Evolutionary conservation across 1,140 invertebrate genomes (phyloP).

Genomic region (Augochlora pura): DNA sequence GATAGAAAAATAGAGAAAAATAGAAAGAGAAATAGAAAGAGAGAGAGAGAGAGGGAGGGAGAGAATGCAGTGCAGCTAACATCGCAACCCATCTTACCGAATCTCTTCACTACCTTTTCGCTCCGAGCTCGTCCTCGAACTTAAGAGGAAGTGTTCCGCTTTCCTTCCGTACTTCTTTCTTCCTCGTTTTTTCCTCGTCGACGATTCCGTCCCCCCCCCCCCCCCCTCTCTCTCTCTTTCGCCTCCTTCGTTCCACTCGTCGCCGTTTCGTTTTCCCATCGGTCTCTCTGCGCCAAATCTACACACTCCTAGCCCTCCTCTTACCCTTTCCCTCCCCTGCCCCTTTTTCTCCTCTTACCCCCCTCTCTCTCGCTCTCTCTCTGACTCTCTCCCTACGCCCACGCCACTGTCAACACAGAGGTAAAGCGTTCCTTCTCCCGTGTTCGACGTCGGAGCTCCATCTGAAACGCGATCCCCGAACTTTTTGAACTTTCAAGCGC

Average conservation of each 20-base stretch:
- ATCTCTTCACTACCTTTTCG: conserved; percentile 29
- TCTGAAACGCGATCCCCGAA: conserved; percentile 7
- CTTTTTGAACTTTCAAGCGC: neutral
- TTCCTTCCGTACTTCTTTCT: neutral
- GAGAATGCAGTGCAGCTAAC: conserved; percentile 17
- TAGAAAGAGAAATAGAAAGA: too few species aligned
- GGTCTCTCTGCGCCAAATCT: too few species aligned
- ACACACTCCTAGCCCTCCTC: neutral
- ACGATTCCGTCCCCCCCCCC: neutral
- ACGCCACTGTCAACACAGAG: conserved; percentile 22
- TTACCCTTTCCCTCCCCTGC: too few species aligned
- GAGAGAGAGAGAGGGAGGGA: neutral
- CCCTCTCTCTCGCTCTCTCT: too few species aligned
- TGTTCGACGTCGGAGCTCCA: neutral
- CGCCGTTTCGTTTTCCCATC: conserved; percentile 1
- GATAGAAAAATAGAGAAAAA: too few species aligned
- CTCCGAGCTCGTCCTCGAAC: conserved; percentile 14
- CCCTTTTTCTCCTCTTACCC: too few species aligned
- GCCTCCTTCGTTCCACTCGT: neutral
- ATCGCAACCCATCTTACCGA: conserved; percentile 40
- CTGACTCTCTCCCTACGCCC: too few species aligned
- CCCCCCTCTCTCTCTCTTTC: too few species aligned
- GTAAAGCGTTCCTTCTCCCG: neutral
- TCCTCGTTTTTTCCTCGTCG: neutral
- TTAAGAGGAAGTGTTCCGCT: neutral